Evolutionary conservation across 2,113 vertebrate genomes (phyloP), one percentile per base, ranked within the genome.

Genomic region (Archilochus colubris): DNA sequence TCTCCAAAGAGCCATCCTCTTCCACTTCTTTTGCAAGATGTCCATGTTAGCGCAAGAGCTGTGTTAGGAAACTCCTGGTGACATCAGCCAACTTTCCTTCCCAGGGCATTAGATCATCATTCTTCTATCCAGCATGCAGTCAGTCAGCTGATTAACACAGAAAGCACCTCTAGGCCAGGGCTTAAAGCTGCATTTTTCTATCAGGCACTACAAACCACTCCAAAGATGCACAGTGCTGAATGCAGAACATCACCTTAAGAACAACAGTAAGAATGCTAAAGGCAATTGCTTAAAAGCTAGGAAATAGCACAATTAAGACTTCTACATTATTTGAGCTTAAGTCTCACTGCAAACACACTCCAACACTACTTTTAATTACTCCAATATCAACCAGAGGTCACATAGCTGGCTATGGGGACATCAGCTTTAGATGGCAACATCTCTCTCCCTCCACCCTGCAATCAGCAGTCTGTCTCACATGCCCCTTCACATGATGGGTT

Each of bases 381-480:
- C 14, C 75, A 88, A 6, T 4, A 12, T 30, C 16, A 67, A 63
- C 8, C 90, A 88, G 79, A 33, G 82, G 86, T 83, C 95, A 90
- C 75, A 48, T 0, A 80, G 58, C n/a, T 86, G n/a, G 5, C 51
- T 77, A 51, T 25, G 79, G 36, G 73, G 75, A 88, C 86, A 76
- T 68, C 16, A 51, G 30, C 46, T 69, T 77, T 46, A 38, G 3
- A 62, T 38, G 46, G 87, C 87, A 86, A 84, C 24, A 14, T 46
- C 27, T 55, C 63, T 46, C 27, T 55, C 63, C 36, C 59, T 93
- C 75, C 44, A 28, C 46, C 22, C 85, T 19, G 43, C 33, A 46
- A 17, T 13, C 4, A 2, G 50, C 57, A 1, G 0, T 0, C 0
- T 12, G 14, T 55, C 62, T 57, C 46, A 8, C 3, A 10, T 21